A percentile compares a stretch with the other conserved stretches of the same genome.
Conservation (phyloP, 2,113 vertebrate genomes). For the Hystrix cristata region DNA sequence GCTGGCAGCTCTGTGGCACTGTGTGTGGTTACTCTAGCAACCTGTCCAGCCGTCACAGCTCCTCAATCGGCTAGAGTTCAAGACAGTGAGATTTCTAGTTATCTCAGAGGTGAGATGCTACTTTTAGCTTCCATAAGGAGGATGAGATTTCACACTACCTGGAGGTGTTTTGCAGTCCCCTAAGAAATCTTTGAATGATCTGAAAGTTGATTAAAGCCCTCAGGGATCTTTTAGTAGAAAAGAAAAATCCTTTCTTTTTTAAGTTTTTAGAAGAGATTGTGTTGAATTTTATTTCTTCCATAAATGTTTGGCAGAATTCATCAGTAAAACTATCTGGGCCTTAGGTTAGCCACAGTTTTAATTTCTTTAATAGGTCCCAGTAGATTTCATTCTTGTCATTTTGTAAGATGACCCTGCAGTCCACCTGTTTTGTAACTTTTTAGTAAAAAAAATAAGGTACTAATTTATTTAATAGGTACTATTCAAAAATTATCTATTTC, state of each 20-base stretch:
- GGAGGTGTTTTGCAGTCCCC: background rate
- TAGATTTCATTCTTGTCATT: slow-evolving; percentile 91
- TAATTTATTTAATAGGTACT: background rate
- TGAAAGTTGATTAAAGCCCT: background rate
- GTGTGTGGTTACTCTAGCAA: background rate
- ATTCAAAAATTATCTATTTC: background rate
- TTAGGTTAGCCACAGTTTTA: background rate
- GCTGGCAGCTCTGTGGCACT: background rate
- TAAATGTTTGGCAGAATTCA: background rate
- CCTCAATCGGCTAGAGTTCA: background rate
- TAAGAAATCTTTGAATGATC: background rate
- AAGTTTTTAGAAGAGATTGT: slow-evolving; percentile 28
- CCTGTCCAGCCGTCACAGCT: background rate
- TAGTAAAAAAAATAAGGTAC: slow-evolving; percentile 90
- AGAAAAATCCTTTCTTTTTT: background rate
- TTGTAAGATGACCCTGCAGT: slow-evolving; percentile 91
- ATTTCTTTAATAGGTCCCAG: slow-evolving; percentile 75
- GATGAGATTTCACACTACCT: background rate
- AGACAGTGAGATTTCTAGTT: background rate
- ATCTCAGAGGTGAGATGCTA: background rate
- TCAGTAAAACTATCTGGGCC: background rate
- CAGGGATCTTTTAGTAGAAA: background rate
- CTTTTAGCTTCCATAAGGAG: background rate
- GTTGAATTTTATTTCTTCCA: slow-evolving; percentile 31
- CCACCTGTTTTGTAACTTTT: slow-evolving; percentile 92